Conservation (phyloP, 2,113 vertebrate species). For the Riparia riparia region DNA sequence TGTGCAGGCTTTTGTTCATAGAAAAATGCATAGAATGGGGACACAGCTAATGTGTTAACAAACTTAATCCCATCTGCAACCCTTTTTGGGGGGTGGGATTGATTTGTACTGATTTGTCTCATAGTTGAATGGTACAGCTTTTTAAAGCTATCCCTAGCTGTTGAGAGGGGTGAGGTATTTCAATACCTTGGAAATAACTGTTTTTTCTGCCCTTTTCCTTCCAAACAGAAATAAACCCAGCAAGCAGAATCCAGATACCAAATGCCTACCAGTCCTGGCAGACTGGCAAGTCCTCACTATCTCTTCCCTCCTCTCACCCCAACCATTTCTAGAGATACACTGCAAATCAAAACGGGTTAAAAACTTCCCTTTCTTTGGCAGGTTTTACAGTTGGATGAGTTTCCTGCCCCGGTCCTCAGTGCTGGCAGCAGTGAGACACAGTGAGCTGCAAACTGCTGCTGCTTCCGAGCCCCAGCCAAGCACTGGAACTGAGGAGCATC, state of each 20-base stretch:
- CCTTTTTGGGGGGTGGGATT: neutral
- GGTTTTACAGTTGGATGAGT: neutral
- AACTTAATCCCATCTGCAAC: neutral
- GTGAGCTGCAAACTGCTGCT: neutral
- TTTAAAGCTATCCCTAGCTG: neutral
- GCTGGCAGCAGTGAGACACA: neutral
- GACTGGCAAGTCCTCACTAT: neutral
- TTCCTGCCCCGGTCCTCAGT: neutral
- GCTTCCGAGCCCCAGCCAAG: accelerated
- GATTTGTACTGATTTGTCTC: neutral
- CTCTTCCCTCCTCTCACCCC: neutral
- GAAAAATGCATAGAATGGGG: neutral
- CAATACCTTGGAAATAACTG: neutral
- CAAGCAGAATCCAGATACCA: neutral
- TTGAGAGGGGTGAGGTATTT: neutral
- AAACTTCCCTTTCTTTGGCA: neutral
- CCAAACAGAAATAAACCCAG: neutral
- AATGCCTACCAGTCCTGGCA: neutral
- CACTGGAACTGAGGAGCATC: neutral
- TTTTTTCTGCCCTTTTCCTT: neutral
- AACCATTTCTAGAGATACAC: neutral
- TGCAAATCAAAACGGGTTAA: neutral
- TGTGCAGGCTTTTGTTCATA: neutral
- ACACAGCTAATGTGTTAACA: neutral
- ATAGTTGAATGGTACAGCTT: neutral